Conservation (phyloP, 53 echinoderm and acorn worm species). For the Holothuria scabra region DNA sequence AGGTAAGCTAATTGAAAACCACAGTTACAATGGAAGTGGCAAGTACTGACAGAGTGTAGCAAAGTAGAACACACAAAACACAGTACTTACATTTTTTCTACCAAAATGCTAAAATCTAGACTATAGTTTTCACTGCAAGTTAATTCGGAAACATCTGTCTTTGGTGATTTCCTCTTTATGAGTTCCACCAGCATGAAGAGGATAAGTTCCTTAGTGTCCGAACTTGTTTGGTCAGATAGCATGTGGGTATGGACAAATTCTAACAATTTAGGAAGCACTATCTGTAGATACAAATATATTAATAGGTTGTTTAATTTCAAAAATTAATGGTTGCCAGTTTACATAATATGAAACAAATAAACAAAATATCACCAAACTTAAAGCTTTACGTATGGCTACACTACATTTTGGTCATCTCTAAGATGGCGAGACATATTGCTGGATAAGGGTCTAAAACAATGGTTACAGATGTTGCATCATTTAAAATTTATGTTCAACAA, state of each 20-base stretch:
- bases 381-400: no score
- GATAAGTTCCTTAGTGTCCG: not conserved
- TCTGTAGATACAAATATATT: not conserved
- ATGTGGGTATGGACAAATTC: slow-evolving; percentile 10
- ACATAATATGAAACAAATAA: no score
- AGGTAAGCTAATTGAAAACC: no score
- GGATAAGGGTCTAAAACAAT: no score
- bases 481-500: no score
- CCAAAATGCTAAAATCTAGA: slow-evolving; percentile 32
- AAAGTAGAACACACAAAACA: not conserved
- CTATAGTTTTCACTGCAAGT: not conserved
- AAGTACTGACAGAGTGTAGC: no score
- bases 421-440: no score
- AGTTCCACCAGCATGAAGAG: slow-evolving; percentile 34
- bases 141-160: not conserved
- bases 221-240: not conserved
- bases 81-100: slow-evolving; percentile 25
- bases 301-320: not conserved
- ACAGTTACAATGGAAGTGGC: no score
- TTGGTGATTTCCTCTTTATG: not conserved
- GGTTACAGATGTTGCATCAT: no score
- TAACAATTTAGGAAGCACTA: slow-evolving; percentile 25
- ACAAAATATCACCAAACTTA: no score
- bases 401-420: no score
- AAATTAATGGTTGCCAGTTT: no score